phyloP scores from a whole-genome alignment of 2,888 invertebrate species.

The Meloe dianella region DNA sequence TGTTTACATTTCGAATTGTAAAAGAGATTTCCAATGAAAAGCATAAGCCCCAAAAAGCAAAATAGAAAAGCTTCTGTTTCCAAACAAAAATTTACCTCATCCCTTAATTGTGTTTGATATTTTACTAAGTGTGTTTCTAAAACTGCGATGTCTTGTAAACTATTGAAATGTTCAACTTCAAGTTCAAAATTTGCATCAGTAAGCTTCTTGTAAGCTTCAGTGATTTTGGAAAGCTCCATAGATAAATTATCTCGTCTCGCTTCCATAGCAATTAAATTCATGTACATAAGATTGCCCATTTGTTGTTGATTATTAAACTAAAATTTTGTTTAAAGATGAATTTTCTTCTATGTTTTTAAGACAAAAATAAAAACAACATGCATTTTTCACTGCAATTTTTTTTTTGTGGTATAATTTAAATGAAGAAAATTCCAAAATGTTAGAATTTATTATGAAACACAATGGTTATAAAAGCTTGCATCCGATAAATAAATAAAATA shows the following conservation, averaged over 20 bases:
- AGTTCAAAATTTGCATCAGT: slow-evolving; percentile 53
- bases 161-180: slow-evolving; percentile 54
- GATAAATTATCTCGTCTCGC: slow-evolving; percentile 31
- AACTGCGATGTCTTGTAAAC: slow-evolving; percentile 52
- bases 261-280: slow-evolving; percentile 35
- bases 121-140: slow-evolving; percentile 52
- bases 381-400: too few relatives aligned
- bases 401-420: slow-evolving; percentile 5
- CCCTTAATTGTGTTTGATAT: slow-evolving; percentile 50
- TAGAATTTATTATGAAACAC: slow-evolving; percentile 14
- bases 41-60: slow-evolving; percentile 10
- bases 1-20: neutral
- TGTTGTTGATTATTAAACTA: slow-evolving; percentile 25
- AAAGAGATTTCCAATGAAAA: neutral
- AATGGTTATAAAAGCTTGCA: slow-evolving; percentile 17
- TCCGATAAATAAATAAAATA: slow-evolving; percentile 15
- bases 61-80: neutral
- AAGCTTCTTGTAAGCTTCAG: slow-evolving; percentile 37
- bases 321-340: slow-evolving; percentile 15
- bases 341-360: too few relatives aligned
- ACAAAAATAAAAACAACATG: slow-evolving; percentile 7
- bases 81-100: slow-evolving; percentile 45
- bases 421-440: slow-evolving; percentile 7
- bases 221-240: neutral
- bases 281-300: slow-evolving; percentile 23